Evolutionary conservation across 2,888 invertebrate species (phyloP).

Genomic region (Plagodis dolabraria): DNA sequence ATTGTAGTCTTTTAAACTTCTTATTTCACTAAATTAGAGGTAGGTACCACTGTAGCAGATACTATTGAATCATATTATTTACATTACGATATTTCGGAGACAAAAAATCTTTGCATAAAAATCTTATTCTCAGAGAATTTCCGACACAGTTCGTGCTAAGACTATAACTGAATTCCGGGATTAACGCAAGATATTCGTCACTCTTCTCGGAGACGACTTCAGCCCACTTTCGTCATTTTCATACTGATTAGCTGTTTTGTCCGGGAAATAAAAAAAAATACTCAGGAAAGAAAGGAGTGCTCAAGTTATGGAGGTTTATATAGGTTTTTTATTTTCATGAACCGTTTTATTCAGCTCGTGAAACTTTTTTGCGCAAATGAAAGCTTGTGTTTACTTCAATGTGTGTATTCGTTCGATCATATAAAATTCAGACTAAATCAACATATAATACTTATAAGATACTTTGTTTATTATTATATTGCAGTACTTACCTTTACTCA

Average conservation of each 20-base stretch:
- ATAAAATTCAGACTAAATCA: no score
- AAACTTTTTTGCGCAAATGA: slow-evolving; percentile 10
- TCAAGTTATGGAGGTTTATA: slow-evolving; percentile 19
- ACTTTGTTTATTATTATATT: no score
- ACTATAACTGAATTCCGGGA: slow-evolving; percentile 35
- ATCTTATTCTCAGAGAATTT: slow-evolving; percentile 30
- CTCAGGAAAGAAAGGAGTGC: slow-evolving; percentile 19
- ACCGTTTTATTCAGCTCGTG: slow-evolving; percentile 9
- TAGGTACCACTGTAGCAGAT: no score
- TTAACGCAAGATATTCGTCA: slow-evolving; percentile 37
- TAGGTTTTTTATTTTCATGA: slow-evolving; percentile 16
- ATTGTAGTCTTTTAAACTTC: no score
- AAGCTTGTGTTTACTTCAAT: background rate
- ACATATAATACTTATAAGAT: no score
- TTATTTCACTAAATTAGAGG: no score
- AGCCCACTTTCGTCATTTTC: slow-evolving; percentile 41
- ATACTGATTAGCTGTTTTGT: slow-evolving; percentile 23
- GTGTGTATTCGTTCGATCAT: no score
- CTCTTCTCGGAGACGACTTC: slow-evolving; percentile 36
- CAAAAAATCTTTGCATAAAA: slow-evolving; percentile 21
- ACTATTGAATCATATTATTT: no score
- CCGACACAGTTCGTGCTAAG: slow-evolving; percentile 29
- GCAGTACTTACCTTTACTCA: no score
- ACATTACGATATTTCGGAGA: slow-evolving; percentile 7
- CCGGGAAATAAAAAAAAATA: slow-evolving; percentile 13